These are phyloP conservation scores for Cervus canadensis DNA, from an alignment of 2,113 vertebrate species.

Conservation along the genomic window DNA sequence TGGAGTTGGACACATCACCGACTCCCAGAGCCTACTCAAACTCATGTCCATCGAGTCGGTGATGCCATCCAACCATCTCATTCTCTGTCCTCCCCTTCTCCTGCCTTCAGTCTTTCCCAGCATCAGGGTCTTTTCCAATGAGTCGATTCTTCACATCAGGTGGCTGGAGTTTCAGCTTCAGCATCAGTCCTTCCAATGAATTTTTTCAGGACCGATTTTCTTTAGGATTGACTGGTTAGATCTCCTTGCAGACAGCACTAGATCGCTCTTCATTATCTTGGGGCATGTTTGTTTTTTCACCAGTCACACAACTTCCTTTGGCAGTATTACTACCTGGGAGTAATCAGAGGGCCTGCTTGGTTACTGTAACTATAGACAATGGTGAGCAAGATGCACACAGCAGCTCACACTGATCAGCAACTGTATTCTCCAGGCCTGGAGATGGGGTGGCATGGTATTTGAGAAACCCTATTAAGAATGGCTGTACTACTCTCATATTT, in stretches of 20 bases:
- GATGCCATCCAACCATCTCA: background rate
- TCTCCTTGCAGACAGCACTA: background rate
- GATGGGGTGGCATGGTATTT: background rate
- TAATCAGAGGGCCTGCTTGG: constrained; percentile 80
- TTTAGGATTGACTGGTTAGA: background rate
- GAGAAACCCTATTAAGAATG: background rate
- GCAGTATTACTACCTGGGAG: constrained; percentile 84
- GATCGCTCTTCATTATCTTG: background rate
- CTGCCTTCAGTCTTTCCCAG: background rate
- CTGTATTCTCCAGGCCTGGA: background rate
- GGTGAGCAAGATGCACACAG: constrained; percentile 75
- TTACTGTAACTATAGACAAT: constrained; percentile 84
- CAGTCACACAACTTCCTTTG: constrained; percentile 86
- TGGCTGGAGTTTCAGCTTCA: background rate
- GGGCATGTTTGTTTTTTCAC: background rate
- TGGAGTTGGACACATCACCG: background rate
- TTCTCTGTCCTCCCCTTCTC: background rate
- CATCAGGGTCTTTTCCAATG: background rate
- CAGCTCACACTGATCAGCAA: background rate
- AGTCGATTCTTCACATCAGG: background rate
- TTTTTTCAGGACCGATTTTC: background rate
- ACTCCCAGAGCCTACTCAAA: background rate
- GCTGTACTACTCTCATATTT: background rate
- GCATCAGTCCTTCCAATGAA: background rate
- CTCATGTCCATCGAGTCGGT: background rate